Conservation (phyloP, 1,140 invertebrate species). For the Nymphalis io region DNA sequence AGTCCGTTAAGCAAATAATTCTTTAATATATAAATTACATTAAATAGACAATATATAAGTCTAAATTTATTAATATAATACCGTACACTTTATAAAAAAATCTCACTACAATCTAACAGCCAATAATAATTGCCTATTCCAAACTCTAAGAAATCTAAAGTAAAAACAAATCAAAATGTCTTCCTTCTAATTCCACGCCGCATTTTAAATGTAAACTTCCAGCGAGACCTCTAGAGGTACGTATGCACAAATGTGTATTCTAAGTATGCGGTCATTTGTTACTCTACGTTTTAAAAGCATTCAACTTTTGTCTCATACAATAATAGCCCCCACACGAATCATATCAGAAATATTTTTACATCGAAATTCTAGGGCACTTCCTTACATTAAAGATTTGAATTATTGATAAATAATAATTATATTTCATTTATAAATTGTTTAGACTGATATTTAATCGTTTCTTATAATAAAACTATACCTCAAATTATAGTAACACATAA, state of each 20-base stretch:
- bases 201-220: constrained; percentile 2
- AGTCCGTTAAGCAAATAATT: too few relatives aligned
- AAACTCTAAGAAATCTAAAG: neutral
- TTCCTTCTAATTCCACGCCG: neutral
- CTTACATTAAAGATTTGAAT: neutral
- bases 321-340: constrained; percentile 44
- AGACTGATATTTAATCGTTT: too few relatives aligned
- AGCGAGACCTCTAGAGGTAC: neutral
- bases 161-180: neutral
- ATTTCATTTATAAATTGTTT: too few relatives aligned
- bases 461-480: too few relatives aligned
- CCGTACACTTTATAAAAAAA: neutral
- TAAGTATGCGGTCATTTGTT: constrained; percentile 44
- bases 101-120: too few relatives aligned
- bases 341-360: neutral
- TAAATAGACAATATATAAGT: too few relatives aligned
- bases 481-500: too few relatives aligned
- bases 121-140: neutral
- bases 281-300: constrained; percentile 38
- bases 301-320: constrained; percentile 12
- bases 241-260: too few relatives aligned
- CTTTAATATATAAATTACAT: too few relatives aligned
- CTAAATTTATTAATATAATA: too few relatives aligned
- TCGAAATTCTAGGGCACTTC: neutral
- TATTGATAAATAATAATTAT: too few relatives aligned